Percentiles rank a stretch among this genome's conserved stretches.
These are phyloP conservation scores for Spheniscus mendiculus DNA, from an alignment of 2,113 vertebrate species.

Conservation along the genomic window DNA sequence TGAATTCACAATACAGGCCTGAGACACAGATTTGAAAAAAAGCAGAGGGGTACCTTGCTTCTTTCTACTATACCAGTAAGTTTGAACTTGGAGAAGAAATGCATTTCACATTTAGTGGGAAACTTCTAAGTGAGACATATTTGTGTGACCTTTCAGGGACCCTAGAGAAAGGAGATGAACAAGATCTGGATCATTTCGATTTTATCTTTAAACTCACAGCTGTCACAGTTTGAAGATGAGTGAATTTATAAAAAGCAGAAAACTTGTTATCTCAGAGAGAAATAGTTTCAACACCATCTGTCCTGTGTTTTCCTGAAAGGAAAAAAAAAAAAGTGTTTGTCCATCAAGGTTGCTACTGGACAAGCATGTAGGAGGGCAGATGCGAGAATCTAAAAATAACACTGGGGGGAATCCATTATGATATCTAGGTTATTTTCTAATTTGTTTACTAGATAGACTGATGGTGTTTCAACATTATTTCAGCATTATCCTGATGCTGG, in stretches of 20 bases:
- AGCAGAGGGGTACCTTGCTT: background rate
- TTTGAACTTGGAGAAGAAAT: background rate
- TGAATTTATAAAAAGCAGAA: slow-evolving; percentile 48
- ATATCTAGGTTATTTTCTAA: slow-evolving; percentile 41
- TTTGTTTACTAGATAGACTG: slow-evolving; percentile 6
- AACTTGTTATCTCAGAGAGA: slow-evolving; percentile 44
- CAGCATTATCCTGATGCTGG: background rate
- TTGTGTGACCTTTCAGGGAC: slow-evolving; percentile 41
- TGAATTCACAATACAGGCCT: background rate
- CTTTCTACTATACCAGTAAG: background rate
- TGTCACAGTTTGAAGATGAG: slow-evolving; percentile 56
- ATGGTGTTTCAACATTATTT: background rate
- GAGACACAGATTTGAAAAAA: background rate
- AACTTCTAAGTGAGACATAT: background rate
- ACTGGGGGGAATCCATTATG: background rate
- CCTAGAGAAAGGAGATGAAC: slow-evolving; percentile 41
- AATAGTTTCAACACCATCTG: slow-evolving; percentile 53
- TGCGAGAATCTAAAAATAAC: slow-evolving; percentile 45
- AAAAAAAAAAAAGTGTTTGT: background rate
- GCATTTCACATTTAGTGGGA: background rate
- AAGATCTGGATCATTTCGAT: slow-evolving; percentile 40
- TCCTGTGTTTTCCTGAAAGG: slow-evolving; percentile 43
- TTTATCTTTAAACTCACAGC: slow-evolving; percentile 56
- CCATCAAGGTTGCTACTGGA: slow-evolving; percentile 26
- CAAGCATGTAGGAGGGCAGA: slow-evolving; percentile 38